These are phyloP conservation scores for Chrysaora quinquecirrha DNA, from an alignment of 30 jellyfish, hydroid and myxozoan genomes.

Conservation along the genomic window DNA sequence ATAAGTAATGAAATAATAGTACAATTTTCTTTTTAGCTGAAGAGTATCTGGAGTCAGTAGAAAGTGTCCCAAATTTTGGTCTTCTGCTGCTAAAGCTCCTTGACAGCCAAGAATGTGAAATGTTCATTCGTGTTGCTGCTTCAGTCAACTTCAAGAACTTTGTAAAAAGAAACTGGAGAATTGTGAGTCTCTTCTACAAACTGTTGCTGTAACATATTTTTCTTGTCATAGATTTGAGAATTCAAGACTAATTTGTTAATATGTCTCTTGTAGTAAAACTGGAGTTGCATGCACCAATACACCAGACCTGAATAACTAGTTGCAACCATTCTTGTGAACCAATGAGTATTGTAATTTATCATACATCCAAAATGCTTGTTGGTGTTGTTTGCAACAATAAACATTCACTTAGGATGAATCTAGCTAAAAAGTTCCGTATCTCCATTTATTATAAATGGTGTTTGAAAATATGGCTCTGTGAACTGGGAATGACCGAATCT, in stretches of 20 bases:
- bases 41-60: constrained; percentile 82
- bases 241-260: background rate
- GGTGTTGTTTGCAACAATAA: no score
- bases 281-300: background rate
- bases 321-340: background rate
- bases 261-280: background rate
- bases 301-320: background rate
- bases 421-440: no score
- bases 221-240: background rate
- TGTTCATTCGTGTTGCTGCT: constrained; percentile 82
- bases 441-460: no score
- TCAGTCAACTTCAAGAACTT: constrained; percentile 86
- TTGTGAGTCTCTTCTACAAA: constrained; percentile 36
- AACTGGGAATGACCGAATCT: no score
- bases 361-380: no score
- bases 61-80: constrained; percentile 80
- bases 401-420: no score
- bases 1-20: no score
- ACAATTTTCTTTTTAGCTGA: constrained; percentile 90
- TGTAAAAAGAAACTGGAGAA: constrained; percentile 92
- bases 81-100: constrained; percentile 61
- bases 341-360: background rate
- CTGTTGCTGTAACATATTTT: background rate
- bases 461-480: no score
- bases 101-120: constrained; percentile 69